Evolutionary conservation across 2,113 vertebrate genomes (phyloP).

Genomic region (Sialia sialis): DNA sequence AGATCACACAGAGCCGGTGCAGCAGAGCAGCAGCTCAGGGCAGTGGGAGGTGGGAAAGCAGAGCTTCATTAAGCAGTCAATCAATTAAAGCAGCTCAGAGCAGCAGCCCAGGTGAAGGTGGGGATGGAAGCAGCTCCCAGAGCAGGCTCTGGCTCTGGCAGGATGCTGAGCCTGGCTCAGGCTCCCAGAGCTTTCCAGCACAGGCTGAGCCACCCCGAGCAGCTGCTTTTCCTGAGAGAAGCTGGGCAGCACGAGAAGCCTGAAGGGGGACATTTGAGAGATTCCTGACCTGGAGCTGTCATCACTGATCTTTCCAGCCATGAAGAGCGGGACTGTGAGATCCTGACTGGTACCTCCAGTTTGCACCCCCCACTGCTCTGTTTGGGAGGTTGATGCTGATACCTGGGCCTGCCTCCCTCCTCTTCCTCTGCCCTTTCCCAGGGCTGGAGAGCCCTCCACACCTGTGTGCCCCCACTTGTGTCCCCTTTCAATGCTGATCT

Average conservation of each 20-base stretch:
- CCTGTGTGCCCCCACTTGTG: neutral
- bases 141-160: neutral
- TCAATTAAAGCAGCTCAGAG: neutral
- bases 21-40: neutral
- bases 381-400: too few species aligned
- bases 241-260: neutral
- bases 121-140: accelerated
- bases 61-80: neutral
- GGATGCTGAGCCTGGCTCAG: neutral
- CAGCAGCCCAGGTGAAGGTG: neutral
- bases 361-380: neutral
- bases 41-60: neutral
- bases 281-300: neutral
- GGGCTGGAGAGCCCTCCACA: neutral
- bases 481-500: neutral
- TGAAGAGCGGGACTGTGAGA: neutral
- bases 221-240: neutral
- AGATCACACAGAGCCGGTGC: neutral
- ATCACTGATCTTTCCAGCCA: neutral
- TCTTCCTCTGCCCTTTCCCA: neutral
- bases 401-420: neutral
- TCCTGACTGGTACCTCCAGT: neutral
- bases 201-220: neutral
- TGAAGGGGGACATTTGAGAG: neutral
- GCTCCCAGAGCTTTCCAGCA: neutral